phyloP scores from a whole-genome alignment of 2,113 vertebrate genomes.

The Tragelaphus strepsiceros region DNA sequence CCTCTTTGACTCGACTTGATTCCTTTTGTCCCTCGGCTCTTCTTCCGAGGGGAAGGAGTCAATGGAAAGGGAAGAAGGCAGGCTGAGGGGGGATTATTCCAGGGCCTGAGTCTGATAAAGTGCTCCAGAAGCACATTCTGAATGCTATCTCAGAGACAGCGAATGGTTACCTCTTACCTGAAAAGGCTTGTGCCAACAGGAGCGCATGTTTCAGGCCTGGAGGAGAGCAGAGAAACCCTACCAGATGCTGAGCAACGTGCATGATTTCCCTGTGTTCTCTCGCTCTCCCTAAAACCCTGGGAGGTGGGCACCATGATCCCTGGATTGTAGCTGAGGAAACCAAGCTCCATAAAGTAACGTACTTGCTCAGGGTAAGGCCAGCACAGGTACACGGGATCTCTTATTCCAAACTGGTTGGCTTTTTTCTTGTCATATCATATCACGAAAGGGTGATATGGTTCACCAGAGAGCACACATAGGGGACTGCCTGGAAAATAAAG shows the following conservation, averaged over 20 bases:
- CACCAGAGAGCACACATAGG: neutral
- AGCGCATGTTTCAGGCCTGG: neutral
- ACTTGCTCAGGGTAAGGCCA: neutral
- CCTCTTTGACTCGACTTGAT: neutral
- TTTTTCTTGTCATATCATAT: neutral
- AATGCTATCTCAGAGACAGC: neutral
- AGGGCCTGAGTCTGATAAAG: neutral
- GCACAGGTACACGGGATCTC: no score
- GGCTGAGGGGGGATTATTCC: neutral
- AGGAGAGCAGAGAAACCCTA: neutral
- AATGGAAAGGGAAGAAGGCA: accelerated
- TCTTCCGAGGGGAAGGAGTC: neutral
- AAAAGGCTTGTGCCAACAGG: neutral
- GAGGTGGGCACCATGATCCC: neutral
- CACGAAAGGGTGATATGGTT: neutral
- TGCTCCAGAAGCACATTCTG: neutral
- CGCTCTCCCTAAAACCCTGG: neutral
- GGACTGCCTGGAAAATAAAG: neutral
- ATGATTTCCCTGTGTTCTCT: neutral
- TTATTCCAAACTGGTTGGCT: neutral
- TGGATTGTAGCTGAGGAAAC: neutral
- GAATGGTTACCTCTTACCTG: neutral
- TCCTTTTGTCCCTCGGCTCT: neutral
- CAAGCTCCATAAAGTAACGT: neutral
- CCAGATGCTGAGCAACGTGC: neutral